These are phyloP conservation scores for Pampusana beccarii DNA, from an alignment of 2,113 vertebrate genomes.

Conservation along the genomic window DNA sequence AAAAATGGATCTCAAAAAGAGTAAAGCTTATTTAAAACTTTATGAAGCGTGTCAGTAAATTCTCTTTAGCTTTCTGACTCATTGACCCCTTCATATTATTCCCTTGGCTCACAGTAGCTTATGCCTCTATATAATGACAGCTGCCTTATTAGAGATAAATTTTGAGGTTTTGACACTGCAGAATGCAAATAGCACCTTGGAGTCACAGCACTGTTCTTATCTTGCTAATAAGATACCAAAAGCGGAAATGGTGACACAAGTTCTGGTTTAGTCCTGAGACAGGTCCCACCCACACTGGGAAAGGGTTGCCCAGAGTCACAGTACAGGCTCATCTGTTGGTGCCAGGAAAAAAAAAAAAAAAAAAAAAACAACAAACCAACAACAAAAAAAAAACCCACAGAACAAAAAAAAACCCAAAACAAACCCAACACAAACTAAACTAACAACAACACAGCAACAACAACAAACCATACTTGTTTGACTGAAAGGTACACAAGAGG, in stretches of 20 bases:
- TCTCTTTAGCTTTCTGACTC: neutral
- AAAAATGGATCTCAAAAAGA: neutral
- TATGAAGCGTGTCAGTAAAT: neutral
- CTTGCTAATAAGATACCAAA: neutral
- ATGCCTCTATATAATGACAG: neutral
- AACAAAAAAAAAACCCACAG: too few species aligned
- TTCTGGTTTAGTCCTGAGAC: neutral
- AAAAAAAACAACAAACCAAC: too few species aligned
- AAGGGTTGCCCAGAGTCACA: neutral
- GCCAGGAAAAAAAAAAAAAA: neutral
- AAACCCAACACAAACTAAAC: too few species aligned
- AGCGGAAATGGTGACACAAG: neutral
- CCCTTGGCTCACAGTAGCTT: neutral
- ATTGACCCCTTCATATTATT: neutral
- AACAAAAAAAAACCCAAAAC: too few species aligned
- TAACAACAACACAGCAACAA: too few species aligned
- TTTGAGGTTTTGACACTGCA: neutral
- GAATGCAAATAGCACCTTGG: neutral
- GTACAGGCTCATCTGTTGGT: neutral
- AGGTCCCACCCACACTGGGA: neutral
- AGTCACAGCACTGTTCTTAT: neutral
- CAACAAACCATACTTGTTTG: too few species aligned
- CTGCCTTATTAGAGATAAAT: neutral
- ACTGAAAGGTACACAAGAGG: neutral
- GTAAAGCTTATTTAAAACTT: neutral